Conservation (phyloP, 2,113 vertebrate genomes). For the Rafetus swinhoei region DNA sequence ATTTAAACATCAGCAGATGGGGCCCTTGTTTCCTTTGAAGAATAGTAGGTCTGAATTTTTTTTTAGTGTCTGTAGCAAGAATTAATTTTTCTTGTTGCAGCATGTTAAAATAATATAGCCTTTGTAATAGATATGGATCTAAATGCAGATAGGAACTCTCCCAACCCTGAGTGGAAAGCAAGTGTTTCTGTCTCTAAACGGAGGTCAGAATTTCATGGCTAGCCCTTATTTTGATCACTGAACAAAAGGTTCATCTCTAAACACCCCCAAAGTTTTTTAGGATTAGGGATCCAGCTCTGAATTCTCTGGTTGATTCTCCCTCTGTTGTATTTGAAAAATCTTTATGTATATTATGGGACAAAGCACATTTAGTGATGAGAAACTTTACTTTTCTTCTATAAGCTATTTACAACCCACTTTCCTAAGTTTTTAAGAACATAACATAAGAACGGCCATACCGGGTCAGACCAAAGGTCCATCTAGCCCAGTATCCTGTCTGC, state of each 20-base stretch:
- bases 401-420: slow-evolving; percentile 42
- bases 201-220: slow-evolving; percentile 56
- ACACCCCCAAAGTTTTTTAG: slow-evolving; percentile 16
- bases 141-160: neutral
- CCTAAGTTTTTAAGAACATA: too few species aligned
- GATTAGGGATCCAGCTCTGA: slow-evolving; percentile 33
- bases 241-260: slow-evolving; percentile 52
- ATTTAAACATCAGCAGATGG: slow-evolving; percentile 85
- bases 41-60: slow-evolving; percentile 72
- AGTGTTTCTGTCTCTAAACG: slow-evolving; percentile 40
- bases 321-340: slow-evolving; percentile 49
- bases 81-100: slow-evolving; percentile 68
- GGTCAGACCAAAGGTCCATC: too few species aligned
- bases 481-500: too few species aligned
- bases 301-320: neutral
- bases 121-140: slow-evolving; percentile 67
- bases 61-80: slow-evolving; percentile 65
- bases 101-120: slow-evolving; percentile 64
- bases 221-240: slow-evolving; percentile 24
- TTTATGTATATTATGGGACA: slow-evolving; percentile 61
- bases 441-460: too few species aligned
- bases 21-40: slow-evolving; percentile 87
- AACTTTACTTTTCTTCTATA: neutral
- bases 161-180: slow-evolving; percentile 5
- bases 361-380: slow-evolving; percentile 34